Evolutionary conservation across 2,888 invertebrate genomes (phyloP).

Genomic region (Scaeva pyrastri): DNA sequence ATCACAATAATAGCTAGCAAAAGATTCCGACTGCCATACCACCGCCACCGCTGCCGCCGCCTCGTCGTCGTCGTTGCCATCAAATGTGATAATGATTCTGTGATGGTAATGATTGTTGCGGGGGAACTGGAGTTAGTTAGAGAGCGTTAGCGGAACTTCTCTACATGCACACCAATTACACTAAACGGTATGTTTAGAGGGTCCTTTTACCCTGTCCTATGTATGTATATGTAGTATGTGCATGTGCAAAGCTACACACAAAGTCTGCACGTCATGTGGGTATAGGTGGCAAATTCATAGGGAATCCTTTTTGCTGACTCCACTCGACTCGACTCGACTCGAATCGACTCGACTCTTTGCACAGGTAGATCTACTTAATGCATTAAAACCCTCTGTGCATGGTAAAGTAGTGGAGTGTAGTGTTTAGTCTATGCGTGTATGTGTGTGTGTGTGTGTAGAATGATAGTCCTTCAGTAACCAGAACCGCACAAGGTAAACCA

Average conservation of each 20-base stretch:
- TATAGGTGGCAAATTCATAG: not conserved
- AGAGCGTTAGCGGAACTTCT: slow-evolving; percentile 36
- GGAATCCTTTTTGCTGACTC: not conserved
- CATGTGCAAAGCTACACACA: not conserved
- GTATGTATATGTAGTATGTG: not conserved
- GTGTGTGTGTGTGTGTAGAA: slow-evolving; percentile 11
- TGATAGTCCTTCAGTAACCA: slow-evolving; percentile 63
- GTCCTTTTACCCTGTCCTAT: slow-evolving; percentile 20
- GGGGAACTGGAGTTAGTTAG: slow-evolving; percentile 40
- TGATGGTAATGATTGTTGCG: slow-evolving; percentile 66
- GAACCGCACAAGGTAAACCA: slow-evolving; percentile 68
- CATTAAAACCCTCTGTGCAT: slow-evolving; percentile 27
- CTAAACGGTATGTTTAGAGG: slow-evolving; percentile 66
- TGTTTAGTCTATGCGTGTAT: not conserved
- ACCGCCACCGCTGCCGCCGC: no score
- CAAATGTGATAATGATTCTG: slow-evolving; percentile 45
- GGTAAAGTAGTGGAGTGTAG: no score
- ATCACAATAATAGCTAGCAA: slow-evolving; percentile 23
- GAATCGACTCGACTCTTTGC: slow-evolving; percentile 12
- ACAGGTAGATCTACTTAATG: slow-evolving; percentile 55
- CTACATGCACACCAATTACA: slow-evolving; percentile 66
- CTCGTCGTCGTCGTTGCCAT: no score
- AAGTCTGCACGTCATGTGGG: not conserved
- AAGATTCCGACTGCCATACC: slow-evolving; percentile 34
- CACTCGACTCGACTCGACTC: no score